phyloP scores from a whole-genome alignment of 2,113 vertebrate species.

The Pseudopodoces humilis region DNA sequence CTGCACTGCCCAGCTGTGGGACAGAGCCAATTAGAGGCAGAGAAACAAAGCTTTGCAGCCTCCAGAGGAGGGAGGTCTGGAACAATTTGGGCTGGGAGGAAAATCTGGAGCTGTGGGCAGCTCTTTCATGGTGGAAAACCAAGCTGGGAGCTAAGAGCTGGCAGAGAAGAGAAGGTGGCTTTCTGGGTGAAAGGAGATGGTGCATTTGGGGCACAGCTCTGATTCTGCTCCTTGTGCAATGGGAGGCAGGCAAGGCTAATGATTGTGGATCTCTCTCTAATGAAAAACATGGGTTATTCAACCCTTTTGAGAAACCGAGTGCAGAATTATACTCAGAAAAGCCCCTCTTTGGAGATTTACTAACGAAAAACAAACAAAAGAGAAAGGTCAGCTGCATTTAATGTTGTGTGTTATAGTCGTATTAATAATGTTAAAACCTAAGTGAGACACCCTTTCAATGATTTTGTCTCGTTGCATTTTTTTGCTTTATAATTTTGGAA shows the following conservation, averaged over 20 bases:
- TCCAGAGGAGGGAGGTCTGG: conserved; percentile 3
- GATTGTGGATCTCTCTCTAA: neutral
- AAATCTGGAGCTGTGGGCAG: neutral
- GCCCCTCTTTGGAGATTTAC: neutral
- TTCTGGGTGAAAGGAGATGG: neutral
- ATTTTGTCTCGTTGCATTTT: neutral
- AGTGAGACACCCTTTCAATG: neutral
- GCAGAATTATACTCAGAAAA: neutral
- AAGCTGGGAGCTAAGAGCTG: neutral
- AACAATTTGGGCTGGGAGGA: neutral
- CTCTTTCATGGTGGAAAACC: neutral
- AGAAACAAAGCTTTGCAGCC: neutral
- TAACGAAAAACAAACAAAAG: neutral
- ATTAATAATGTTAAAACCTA: neutral
- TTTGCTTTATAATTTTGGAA: neutral
- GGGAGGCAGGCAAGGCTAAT: neutral
- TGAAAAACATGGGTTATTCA: neutral
- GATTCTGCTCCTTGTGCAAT: neutral
- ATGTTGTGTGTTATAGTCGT: neutral
- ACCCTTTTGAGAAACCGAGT: neutral
- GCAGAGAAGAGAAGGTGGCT: neutral
- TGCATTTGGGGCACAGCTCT: neutral
- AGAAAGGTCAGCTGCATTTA: neutral
- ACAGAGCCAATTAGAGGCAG: neutral
- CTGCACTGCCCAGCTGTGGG: neutral